Percentiles rank a stretch among this genome's conserved stretches.
Conservation (phyloP, 2,888 invertebrate genomes). For the Harpalus rubripes region DNA sequence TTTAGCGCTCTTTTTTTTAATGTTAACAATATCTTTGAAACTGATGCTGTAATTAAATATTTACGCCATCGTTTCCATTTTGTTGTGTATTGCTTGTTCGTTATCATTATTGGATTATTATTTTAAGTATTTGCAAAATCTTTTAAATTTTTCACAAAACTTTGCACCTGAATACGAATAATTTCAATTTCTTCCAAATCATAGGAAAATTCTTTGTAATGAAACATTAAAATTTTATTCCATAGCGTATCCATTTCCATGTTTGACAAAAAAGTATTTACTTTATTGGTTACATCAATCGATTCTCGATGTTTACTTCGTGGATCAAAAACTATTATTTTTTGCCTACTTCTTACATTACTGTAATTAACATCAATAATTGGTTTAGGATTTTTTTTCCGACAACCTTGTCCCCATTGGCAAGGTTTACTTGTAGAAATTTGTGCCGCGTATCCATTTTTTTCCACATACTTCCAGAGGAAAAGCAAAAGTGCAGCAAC, state of each 20-base stretch:
- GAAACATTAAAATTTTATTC: not conserved
- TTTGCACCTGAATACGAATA: not conserved
- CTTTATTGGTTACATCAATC: not conserved
- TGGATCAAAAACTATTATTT: not conserved
- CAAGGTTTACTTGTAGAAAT: slow-evolving; percentile 19
- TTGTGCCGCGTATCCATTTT: not conserved
- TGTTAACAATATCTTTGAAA: not conserved
- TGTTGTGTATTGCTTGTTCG: not conserved
- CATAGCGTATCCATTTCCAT: not conserved
- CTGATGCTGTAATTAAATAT: not conserved
- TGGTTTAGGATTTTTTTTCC: not conserved
- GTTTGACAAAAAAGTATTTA: not conserved
- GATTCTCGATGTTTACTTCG: not conserved
- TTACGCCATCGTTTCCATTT: not conserved
- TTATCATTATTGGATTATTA: not conserved
- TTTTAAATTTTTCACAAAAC: not conserved
- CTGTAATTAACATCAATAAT: not conserved
- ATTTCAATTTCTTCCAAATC: not conserved
- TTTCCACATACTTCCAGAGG: not conserved
- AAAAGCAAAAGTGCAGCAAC: not conserved
- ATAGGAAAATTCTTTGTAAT: not conserved
- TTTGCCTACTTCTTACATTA: not conserved
- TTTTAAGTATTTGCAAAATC: not conserved
- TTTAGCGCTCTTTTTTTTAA: not conserved
- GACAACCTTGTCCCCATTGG: not conserved